Conservation (phyloP, 53 echinoderm and acorn worm species). For the Stichopus horrens region DNA sequence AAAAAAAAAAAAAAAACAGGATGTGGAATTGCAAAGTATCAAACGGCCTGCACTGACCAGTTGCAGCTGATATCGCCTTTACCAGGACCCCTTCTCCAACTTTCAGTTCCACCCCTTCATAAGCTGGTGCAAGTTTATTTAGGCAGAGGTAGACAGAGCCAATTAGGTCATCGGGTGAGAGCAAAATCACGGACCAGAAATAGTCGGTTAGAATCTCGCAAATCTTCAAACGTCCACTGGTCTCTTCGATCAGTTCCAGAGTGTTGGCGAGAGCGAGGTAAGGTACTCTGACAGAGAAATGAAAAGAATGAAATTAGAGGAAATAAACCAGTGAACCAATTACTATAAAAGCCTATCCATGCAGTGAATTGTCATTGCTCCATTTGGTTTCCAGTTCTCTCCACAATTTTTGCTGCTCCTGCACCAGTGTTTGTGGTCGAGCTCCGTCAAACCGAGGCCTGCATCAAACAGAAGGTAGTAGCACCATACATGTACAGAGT, state of each 20-base stretch:
- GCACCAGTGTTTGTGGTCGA: no score
- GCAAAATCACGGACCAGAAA: conserved; percentile 80
- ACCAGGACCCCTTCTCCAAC: conserved; percentile 88
- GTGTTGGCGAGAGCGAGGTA: conserved; percentile 89
- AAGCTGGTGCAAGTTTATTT: conserved; percentile 94
- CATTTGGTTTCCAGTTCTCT: no score
- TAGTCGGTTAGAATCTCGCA: conserved; percentile 83
- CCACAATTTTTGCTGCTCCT: no score
- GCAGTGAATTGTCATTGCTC: no score
- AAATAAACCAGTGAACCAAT: no score
- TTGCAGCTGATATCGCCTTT: conserved; percentile 91
- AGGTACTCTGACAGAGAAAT: conserved; percentile 65
- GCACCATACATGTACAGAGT: no score
- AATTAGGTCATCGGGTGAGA: conserved; percentile 80
- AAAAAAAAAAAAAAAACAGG: no score
- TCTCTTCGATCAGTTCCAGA: conserved; percentile 82
- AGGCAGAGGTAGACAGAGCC: conserved; percentile 88
- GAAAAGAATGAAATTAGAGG: background rate
- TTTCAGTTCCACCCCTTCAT: conserved; percentile 90
- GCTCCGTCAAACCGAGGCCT: no score
- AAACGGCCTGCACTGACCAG: conserved; percentile 57
- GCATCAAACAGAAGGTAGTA: no score
- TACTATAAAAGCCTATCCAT: no score
- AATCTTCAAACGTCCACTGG: conserved; percentile 78
- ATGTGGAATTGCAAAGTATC: no score